Evolutionary conservation across 1,140 invertebrate species (phyloP), one percentile per base, ranked within the genome.

Genomic region (Carcinoscorpius rotundicauda): DNA sequence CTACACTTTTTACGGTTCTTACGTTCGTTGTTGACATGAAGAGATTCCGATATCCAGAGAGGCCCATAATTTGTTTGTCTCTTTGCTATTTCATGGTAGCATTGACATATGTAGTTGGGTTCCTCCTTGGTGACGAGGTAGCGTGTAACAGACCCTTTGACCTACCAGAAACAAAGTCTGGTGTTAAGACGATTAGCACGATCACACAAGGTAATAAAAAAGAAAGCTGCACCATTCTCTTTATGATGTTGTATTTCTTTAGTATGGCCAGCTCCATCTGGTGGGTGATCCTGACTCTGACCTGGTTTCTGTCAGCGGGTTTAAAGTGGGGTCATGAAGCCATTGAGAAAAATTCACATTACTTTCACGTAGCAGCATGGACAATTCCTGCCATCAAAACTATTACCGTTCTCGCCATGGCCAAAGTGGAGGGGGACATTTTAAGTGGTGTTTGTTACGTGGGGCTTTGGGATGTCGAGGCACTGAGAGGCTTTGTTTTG

Each of bases 251-350:
- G 48, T 99, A 98, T 78, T 99, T 97, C 79, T 99, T 98, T 77
- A 89, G 88, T 74, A 98, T 97, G 90, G 91, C 96, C 3, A 93
- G 90, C 49, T 92, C 89, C 71, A 92, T 98, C 70, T 85, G 82
- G 96, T 99, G 96, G 95, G 92, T 98, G 5, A 87, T 98, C 70
- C 80, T 99, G 66, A 94, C 95, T 5, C 81, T 99, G 49, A 96
- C 96, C 9, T 99, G 97, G 97, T 98, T 98, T 78, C 80, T 99
- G 72, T 93, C 94, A 53, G 94, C 96, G 62, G 94, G 93, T 11
- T 82, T 98, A 63, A 97, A 98, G 81, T 99, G 97, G 97, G 94
- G 95, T 29, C 93, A 98, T 77, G 97, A 98, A 81, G 95, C 96
- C 10, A 98, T 99, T 73, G 94, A 97, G 80, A 90, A 91, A 56